Evolutionary conservation across 2,113 vertebrate genomes (phyloP), one percentile per base, ranked within the genome.

Genomic region (Aphyosemion australe): DNA sequence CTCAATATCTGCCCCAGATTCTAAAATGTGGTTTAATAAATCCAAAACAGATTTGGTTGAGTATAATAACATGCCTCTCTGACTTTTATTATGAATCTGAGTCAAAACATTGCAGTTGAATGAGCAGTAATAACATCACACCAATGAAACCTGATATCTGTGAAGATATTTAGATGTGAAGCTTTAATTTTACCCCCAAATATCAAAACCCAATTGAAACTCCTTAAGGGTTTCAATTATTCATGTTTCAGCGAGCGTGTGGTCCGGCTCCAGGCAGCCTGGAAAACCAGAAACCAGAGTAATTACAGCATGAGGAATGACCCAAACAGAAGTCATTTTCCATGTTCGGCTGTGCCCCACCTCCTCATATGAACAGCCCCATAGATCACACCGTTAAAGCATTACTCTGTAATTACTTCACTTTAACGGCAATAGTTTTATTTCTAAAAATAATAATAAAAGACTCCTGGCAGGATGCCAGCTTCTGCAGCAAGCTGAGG

Each of bases 21-120:
- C 26, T 26, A 26, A 26, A 26, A 5, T 26, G 3, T 2, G 26
- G 66, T 86, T 86, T 84, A 86, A 89, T 89, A 74, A 89, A 89
- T 87, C 77, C 85, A 79, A 81, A 74, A 86, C 61, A 49, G 57
- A 83, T 68, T 53, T 58, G 69, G 57, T 65, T 54, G 77, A 83
- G 78, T 78, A 80, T 26, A 26, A 37, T 76, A 72, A 70, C 72
- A 74, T 69, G 72, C 48, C 62, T 78, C 48, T 74, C 72, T 63
- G 78, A 79, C 81, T 84, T 78, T 43, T 34, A 57, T 20, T 9
- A 57, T 32, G 48, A 67, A 53, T 70, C 50, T 65, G 55, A 57
- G 72, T 54, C 15, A 4, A 53, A 21, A 49, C 4, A 46, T 52
- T 54, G 70, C 34, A 26, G 71, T 46, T 20, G 59, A 67, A 61